Base-by-base conservation (phyloP, 2,797 vertebrate species). In the Phylloscopus collybita region DNA sequence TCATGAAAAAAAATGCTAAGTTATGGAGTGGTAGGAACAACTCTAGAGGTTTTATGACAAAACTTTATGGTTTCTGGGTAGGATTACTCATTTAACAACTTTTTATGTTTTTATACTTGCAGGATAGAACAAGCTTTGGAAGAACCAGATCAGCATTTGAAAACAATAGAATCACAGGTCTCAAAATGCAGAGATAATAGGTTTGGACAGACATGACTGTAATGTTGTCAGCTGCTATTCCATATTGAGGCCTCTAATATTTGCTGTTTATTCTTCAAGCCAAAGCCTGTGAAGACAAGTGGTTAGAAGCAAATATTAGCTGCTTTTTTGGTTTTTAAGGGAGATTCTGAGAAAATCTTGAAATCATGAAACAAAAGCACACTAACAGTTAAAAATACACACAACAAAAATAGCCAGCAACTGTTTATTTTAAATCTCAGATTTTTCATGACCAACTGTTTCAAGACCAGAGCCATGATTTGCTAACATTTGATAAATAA, bases 121-220 rank as follows among this genome's bases (percentile, higher is more conserved):
- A 95, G 86, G 60, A 90, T 50, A 94, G 60, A 88, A 92, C 47
- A 95, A 86, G 79, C 72, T 95, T 80, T 88, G 79, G 42, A 91
- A 90, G 80, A 94, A 91, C 11, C 19, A 92, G 61, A 75, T 88
- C 92, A 88, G 93, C 93, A 89, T 80, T 80, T 91, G 79, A 90
- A 95, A 80, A 92, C 79, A 94, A 91, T 62, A 69, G 91, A 93
- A 84, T 86, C 57, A 91, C 34, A 83, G 50, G 81, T 90, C 69
- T 92, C 70, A 93, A 87, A 94, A 90, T 66, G 80, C 40, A 92
- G 76, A 83, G 85, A 88, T 93, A 93, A 92, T 91, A 73, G 0
- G 26, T 92, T 90, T 93, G 72, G 91, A 96, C 89, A 94, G 86
- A 89, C 83, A 69, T 75, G 78, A 90, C 86, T 86, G 53, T 53